Base-by-base conservation (phyloP, 2,888 invertebrate genomes). In the Lepidocyrtoides sp. region DNA sequence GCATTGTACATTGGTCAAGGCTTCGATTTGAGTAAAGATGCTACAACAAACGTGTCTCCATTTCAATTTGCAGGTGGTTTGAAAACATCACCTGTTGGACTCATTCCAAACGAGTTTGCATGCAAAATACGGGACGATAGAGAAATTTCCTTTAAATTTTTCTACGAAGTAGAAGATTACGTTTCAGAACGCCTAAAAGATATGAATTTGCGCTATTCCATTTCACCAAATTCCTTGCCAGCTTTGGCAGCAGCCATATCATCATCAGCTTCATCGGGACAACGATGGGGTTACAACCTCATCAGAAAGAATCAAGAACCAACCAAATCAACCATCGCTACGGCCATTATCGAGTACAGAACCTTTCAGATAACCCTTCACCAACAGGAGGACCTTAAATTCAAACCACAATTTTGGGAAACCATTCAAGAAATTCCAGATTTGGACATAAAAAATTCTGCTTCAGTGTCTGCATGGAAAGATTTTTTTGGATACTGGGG, bases 401-500 rank as follows among this genome's bases (percentile, higher is more conserved):
- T 93, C 29, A 93, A 93, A 69, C 63, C 81, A 3, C 89, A 91
- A 10, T 93, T 93, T 57, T 92, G 91, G 92, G 92, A 91, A 51
- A 77, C 90, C 10, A 36, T 92, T 14, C 29, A 77, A 44, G 69
- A 81, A 17, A 89, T 92, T 48, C 88, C 91, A 17, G 86, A 91
- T n/a, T 36, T 93, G 32, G 92, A 93, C 29, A 82, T 87, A 4
- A 91, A 89, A 8, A 63, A 84, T 60, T 29, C 83, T 4, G 44
- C 66, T 10, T 91, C 82, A 0, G 79, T 93, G 7, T 36, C 88
- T 8, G 63, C 86, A 23, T 93, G 93, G 93, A 69, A 60, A 72
- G 91, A 91, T 0, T 92, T 93, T 84, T 93, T 93, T 51, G 84
- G 88, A 8, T 91, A 90, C 75, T 93, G 93, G 93, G 93, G 93